These are phyloP conservation scores for Urocyon cinereoargenteus DNA, from an alignment of 2,797 vertebrate genomes.

Conservation along the genomic window DNA sequence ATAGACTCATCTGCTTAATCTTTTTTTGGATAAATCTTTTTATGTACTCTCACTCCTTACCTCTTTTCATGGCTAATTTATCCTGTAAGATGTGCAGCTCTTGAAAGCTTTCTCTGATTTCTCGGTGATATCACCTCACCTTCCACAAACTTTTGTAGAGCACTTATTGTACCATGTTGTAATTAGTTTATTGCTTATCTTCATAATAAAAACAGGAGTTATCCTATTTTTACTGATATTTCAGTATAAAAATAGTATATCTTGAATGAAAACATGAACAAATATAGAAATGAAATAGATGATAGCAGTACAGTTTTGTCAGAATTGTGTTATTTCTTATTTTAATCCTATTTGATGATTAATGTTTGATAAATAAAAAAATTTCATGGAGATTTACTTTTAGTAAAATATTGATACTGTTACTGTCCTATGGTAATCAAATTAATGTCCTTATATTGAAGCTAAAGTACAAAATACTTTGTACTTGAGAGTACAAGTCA, in stretches of 20 bases:
- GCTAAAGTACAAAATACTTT: background rate
- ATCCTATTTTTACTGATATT: background rate
- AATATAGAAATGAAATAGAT: constrained; percentile 50
- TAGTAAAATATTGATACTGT: constrained; percentile 45
- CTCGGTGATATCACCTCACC: background rate
- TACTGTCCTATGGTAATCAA: background rate
- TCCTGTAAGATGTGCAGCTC: background rate
- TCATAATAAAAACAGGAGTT: background rate
- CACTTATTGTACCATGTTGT: background rate
- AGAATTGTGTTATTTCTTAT: constrained; percentile 43
- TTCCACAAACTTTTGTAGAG: background rate
- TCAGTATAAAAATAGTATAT: background rate
- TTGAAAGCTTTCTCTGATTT: background rate
- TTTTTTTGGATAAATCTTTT: background rate
- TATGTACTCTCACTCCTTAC: background rate
- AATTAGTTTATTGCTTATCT: constrained; percentile 1
- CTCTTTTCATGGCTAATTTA: background rate
- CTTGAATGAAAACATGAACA: constrained; percentile 22
- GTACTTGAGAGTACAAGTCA: too few species aligned
- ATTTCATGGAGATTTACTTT: background rate
- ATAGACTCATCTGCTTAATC: background rate
- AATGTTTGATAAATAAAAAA: constrained; percentile 33
- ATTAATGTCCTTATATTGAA: constrained; percentile 21
- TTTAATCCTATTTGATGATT: constrained; percentile 30
- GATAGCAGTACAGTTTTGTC: background rate